Evolutionary conservation across 2,888 invertebrate genomes (phyloP), one percentile per base, ranked within the genome.

Genomic region (Pseudolycoriella hygida): DNA sequence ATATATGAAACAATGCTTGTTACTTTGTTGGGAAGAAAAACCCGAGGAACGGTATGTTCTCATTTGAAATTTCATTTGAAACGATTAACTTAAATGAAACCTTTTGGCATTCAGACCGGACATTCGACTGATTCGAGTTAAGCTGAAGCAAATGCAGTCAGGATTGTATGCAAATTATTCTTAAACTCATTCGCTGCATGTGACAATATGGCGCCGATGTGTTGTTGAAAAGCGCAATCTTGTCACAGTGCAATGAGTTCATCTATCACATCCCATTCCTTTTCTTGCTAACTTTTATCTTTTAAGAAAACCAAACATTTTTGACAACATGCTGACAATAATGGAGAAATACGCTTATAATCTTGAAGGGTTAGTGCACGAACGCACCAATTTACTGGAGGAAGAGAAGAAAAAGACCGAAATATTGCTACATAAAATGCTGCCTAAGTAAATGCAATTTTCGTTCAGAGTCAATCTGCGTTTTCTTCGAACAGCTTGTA

Each of bases 301-400:
- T 50, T 56, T 6, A 55, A 81, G 80, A 63, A 85, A 85, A 62
- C 76, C 83, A 2, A 86, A 87, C 55, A 86, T 87, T 51, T 85
- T 87, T 57, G 88, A 88, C 65, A 87, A 88, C 57, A 88, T 89
- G 87, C 66, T 89, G 49, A 76, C 81, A 0, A 85, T 88, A 60
- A 88, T 89, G 88, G 88, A 89, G 62, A 87, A 87, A 58, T 88
- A 90, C 57, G 87, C 88, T 1, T 81, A 81, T 38, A 87, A 88
- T 62, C 62, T 90, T 49, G 89, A 89, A 58, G 77, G 80, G 0
- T 66, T 87, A 38, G 86, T 89, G 0, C 83, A 85, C 49, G 85
- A 86, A 55, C 69, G 87, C 48, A 88, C 88, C 0, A 79, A 79
- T 53, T 78, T 85, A 55, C 67, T 89, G 46, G 70, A 78, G 40